A percentile compares a stretch with the other conserved stretches of the same genome.
phyloP scores from a whole-genome alignment of 2,888 invertebrate species.

The Tipula unca region DNA sequence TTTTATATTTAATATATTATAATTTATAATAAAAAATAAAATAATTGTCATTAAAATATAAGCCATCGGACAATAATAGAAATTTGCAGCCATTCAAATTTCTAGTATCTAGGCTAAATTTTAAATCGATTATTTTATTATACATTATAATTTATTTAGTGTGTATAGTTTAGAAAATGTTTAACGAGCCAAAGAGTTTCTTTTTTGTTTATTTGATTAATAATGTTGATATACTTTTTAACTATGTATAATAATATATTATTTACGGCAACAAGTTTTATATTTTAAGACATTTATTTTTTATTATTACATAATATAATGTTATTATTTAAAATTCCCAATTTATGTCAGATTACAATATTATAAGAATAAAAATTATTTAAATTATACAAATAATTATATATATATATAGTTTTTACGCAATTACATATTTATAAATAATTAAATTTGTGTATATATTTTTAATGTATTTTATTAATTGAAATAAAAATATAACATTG shows the following conservation, averaged over 20 bases:
- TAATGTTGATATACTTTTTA: not conserved
- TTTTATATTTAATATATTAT: not conserved
- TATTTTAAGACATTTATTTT: not conserved
- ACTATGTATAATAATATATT: not conserved
- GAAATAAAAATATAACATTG: slow-evolving; percentile 19
- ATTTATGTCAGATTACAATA: slow-evolving; percentile 25
- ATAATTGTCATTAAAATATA: not conserved
- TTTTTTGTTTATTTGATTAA: not conserved
- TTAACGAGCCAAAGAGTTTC: not conserved
- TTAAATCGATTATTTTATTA: not conserved
- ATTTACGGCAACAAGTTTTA: slow-evolving; percentile 17
- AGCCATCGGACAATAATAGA: slow-evolving; percentile 23
- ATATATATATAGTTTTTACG: not conserved
- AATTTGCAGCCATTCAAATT: slow-evolving; percentile 44
- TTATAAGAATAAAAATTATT: not conserved
- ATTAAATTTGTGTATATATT: not conserved
- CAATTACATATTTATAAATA: not conserved
- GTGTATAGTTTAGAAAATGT: not conserved
- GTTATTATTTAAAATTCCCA: slow-evolving; percentile 23
- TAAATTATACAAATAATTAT: not conserved
- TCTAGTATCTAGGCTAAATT: slow-evolving; percentile 26
- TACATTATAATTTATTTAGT: not conserved
- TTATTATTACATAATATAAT: slow-evolving; percentile 1
- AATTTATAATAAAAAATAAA: not conserved
- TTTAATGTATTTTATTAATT: slow-evolving; percentile 10